phyloP scores from a whole-genome alignment of 2,888 invertebrate species.

The Cetonia aurata region DNA sequence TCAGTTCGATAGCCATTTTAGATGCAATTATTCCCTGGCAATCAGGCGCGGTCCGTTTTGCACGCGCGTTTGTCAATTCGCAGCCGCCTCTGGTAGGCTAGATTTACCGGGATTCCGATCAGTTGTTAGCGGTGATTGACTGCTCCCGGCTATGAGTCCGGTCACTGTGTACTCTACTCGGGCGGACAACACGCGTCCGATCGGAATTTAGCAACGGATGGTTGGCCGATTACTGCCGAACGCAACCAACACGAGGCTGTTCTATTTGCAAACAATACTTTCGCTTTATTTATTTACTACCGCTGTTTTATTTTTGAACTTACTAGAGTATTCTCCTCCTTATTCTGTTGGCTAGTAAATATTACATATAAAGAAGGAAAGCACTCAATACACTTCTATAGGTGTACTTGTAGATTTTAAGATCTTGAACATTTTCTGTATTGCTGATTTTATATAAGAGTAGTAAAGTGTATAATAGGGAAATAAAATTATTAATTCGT shows the following conservation, averaged over 20 bases:
- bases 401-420: no score
- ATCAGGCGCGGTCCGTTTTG: constrained; percentile 27
- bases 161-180: constrained; percentile 10
- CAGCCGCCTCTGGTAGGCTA: constrained; percentile 27
- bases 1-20: constrained; percentile 21
- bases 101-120: constrained; percentile 37
- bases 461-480: no score
- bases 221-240: constrained; percentile 23
- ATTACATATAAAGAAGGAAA: no score
- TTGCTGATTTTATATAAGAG: no score
- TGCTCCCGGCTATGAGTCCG: constrained; percentile 29
- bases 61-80: constrained; percentile 35
- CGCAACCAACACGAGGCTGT: neutral
- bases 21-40: constrained; percentile 33
- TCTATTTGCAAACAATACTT: no score
- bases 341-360: no score
- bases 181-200: constrained; percentile 24
- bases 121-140: constrained; percentile 39
- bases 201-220: constrained; percentile 29
- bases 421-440: no score
- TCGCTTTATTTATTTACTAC: no score
- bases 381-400: no score
- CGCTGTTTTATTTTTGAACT: no score
- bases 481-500: no score
- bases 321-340: no score